These are phyloP conservation scores for Crotophaga sulcirostris DNA, from an alignment of 2,113 vertebrate species.

Conservation along the genomic window DNA sequence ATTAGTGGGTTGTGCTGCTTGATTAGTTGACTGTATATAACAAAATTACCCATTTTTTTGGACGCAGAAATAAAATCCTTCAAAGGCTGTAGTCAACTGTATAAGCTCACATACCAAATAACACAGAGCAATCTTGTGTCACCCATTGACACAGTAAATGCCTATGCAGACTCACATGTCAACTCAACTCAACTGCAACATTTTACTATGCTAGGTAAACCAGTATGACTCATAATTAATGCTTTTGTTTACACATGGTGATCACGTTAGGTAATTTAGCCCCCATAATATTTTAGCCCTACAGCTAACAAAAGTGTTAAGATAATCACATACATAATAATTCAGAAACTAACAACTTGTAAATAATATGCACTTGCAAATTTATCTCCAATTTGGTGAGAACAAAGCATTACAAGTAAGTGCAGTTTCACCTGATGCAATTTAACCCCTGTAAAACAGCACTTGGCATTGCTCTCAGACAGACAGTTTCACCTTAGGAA, in stretches of 20 bases:
- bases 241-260: background rate
- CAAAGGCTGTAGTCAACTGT: background rate
- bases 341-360: background rate
- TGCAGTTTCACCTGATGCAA: background rate
- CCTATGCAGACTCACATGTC: background rate
- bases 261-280: background rate
- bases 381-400: background rate
- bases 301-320: background rate
- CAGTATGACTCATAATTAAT: background rate
- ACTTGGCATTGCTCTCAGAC: background rate
- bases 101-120: background rate
- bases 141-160: background rate
- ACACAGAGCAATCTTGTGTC: background rate
- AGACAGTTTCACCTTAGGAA: background rate
- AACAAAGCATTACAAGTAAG: background rate
- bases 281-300: background rate
- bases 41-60: background rate
- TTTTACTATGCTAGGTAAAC: background rate
- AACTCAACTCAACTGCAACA: accelerated
- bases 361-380: background rate
- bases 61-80: background rate
- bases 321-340: background rate
- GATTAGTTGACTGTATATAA: background rate
- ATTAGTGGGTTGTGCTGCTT: background rate
- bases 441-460: background rate